Conservation (phyloP, 2,113 vertebrate genomes). For the Halichoerus grypus region DNA sequence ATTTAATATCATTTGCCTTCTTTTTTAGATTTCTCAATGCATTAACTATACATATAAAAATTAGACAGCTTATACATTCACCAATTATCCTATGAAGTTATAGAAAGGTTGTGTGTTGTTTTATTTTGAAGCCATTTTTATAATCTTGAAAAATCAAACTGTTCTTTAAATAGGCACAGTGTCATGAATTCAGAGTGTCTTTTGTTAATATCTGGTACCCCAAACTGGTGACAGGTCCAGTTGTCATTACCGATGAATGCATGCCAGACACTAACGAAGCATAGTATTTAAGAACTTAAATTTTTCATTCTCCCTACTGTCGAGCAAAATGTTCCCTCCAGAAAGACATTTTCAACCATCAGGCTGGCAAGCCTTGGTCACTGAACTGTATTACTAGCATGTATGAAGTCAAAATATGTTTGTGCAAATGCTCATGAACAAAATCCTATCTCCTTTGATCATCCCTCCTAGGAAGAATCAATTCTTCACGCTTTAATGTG, state of each 20-base stretch:
- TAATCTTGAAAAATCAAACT: conserved; percentile 40
- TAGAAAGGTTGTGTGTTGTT: not conserved
- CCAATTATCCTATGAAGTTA: not conserved
- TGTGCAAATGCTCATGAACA: not conserved
- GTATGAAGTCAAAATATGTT: not conserved
- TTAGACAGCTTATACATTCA: not conserved
- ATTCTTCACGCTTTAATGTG: not conserved
- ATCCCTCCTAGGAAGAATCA: not conserved
- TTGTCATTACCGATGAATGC: not conserved
- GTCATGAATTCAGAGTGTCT: not conserved
- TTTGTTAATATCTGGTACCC: not conserved
- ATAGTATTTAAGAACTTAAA: not conserved
- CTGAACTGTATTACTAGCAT: not conserved
- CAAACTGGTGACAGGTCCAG: not conserved
- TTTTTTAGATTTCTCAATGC: not conserved
- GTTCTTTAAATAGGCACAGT: not conserved
- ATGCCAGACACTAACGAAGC: not conserved
- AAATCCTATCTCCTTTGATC: not conserved
- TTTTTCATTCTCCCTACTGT: not conserved
- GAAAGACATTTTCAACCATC: not conserved
- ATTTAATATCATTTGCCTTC: not conserved
- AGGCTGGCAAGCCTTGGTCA: not conserved
- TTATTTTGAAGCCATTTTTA: conserved; percentile 58
- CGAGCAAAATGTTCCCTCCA: not conserved
- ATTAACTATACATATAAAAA: not conserved